Evolutionary conservation across 1,140 invertebrate genomes (phyloP), one percentile per base, ranked within the genome.

Genomic region (Penaeus japonicus): DNA sequence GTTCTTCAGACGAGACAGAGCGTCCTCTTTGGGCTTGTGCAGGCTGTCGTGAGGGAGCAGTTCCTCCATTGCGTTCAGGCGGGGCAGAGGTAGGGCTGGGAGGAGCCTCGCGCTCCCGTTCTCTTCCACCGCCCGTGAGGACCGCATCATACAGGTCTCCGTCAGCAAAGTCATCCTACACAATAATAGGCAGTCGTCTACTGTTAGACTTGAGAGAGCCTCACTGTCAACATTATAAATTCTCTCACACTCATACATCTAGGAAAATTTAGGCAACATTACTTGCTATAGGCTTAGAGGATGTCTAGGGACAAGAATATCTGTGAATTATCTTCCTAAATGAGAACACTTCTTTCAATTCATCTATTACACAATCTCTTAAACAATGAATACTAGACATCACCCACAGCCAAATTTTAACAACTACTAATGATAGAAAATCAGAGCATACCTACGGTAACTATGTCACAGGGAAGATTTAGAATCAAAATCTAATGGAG

Each of bases 141-240:
- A 91, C 90, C 39, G 89, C 90, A 78, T 91, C 90, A 81, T 91
- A 91, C 79, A 91, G 87, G 89, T 91, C 90, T 53, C 89, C 90
- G 32, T 91, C 90, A 65, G 89, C 90, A 90, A 91, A 91, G 84
- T 91, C 90, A 84, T 91, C 89, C 90, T 89, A 90, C 73, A 77
- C 84, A 89, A 84, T 78, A 84, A 90, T 73, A 84, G 85, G 88
- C 70, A 70, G 73, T 82, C 87, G 55, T 82, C 73, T 75, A 55
- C 65, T 62, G 81, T 88, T 88, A 88, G 87, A 88, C 80, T 70
- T 55, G 82, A 65, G 84, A 86, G 57, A 82, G 39, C 32, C 89
- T 57, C 54, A 83, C 59, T 57, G 47, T 82, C 70, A 75, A 22
- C 89, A 89, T n/a, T 86, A 32, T 32, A 83, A 75, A 85, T 79